Percentiles rank a stretch among this genome's conserved stretches.
Evolutionary conservation across 30 jellyfish, hydroid and myxozoan species (phyloP).

Genomic region (Mastigias papua): DNA sequence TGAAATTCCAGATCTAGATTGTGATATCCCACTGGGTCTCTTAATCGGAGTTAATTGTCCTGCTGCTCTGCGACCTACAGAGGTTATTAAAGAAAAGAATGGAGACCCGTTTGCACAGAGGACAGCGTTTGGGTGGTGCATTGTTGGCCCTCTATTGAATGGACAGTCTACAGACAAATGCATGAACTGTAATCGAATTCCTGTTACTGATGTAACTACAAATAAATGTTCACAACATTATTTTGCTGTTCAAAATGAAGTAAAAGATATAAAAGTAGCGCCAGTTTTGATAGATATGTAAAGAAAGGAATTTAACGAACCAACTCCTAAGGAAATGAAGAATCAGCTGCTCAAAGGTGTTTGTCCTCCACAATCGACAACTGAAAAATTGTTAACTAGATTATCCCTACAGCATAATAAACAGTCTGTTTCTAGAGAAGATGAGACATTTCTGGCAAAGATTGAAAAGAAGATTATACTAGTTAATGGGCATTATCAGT

Average conservation of each 20-base stretch:
- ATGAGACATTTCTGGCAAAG: constrained; percentile 3
- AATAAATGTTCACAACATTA: constrained; percentile 30
- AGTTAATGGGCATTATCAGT: neutral
- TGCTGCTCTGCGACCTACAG: constrained; percentile 50
- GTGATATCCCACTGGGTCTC: constrained; percentile 46
- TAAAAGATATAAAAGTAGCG: neutral
- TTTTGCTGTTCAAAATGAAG: constrained; percentile 38
- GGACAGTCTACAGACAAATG: neutral
- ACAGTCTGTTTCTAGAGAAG: constrained; percentile 17
- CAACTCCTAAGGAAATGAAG: constrained; percentile 35
- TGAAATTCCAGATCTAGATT: constrained; percentile 40
- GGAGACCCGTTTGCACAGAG: constrained; percentile 44
- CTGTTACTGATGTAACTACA: constrained; percentile 22
- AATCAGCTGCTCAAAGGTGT: constrained; percentile 11
- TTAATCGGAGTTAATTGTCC: constrained; percentile 49
- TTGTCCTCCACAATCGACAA: constrained; percentile 37
- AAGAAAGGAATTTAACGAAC: constrained; percentile 32
- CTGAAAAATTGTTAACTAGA: constrained; percentile 25
- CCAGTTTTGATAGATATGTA: constrained; percentile 8
- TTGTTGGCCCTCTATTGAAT: constrained; percentile 50
- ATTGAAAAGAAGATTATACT: constrained; percentile 6
- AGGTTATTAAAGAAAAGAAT: constrained; percentile 40
- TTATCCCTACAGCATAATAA: constrained; percentile 8
- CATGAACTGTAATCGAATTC: constrained; percentile 26
- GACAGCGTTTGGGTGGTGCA: constrained; percentile 46